Evolutionary conservation across 2,113 vertebrate species (phyloP), one percentile per base, ranked within the genome.

Genomic region (Willisornis vidua): DNA sequence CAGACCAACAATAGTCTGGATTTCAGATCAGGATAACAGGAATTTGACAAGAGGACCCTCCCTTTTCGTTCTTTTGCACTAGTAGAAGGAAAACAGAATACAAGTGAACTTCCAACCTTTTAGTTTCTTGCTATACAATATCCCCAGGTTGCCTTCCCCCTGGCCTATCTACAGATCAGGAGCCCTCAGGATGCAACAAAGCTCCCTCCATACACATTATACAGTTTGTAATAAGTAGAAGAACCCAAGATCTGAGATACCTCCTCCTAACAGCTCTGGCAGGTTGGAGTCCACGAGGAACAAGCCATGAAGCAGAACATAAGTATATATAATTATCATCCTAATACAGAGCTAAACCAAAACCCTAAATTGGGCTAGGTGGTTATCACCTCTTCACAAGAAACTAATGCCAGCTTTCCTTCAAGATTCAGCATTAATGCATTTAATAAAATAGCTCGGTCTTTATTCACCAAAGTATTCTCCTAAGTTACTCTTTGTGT

Each of bases 81-180:
- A 33, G 9, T 8, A 61, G 10, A 75, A 61, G 6, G 12, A 14
- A 66, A 75, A 66, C 1, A 45, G 4, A 63, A 51, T 5, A 57
- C 43, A 71, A 48, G 8, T 31, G 20, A 78, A 19, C 19, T 72
- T 62, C 31, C 18, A 67, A 14, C 9, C 5, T 55, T 17, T 22
- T 73, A 24, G 23, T 33, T 76, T 76, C 14, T 17, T 46, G 3
- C 5, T 54, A 6, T 31, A 31, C 10, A 45, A 8, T 9, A 46
- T 19, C 78, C 33, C 39, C 3, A 14, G 37, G 2, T 8, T 54
- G 4, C 1, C 3, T 31, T 22, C 26, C 3, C 15, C 29, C 5
- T 15, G 41, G 41, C 29, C 48, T 19, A 8, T 5, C 22, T 57
- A 17, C n/a, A 15, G 19, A 71, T 16, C 31, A 68, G 72, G 80